Conservation (phyloP, 2,113 vertebrate genomes). For the Brachyhypopomus gauderio region DNA sequence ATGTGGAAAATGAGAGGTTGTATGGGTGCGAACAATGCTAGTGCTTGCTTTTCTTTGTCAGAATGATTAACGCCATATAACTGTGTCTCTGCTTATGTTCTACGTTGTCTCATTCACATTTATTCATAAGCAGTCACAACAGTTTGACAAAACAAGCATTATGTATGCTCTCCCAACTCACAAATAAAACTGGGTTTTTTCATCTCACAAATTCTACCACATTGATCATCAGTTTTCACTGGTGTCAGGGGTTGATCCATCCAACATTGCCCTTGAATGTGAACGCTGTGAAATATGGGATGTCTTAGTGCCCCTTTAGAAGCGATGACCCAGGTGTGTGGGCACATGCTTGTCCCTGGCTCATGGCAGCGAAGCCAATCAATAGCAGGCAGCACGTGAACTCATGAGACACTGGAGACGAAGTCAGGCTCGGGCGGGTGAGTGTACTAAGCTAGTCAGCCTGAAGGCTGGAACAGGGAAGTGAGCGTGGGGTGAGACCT, state of each 20-base stretch:
- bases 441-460: background rate
- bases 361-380: background rate
- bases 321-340: background rate
- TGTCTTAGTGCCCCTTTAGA: background rate
- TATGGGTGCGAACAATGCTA: background rate
- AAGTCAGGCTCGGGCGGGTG: background rate
- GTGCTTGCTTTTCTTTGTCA: slow-evolving; percentile 19
- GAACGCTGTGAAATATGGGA: background rate
- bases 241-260: background rate
- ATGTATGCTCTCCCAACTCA: slow-evolving; percentile 1
- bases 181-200: background rate
- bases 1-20: slow-evolving; percentile 37
- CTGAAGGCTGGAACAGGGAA: background rate
- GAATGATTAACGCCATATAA: slow-evolving; percentile 22
- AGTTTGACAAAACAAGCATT: slow-evolving; percentile 21
- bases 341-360: background rate
- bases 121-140: slow-evolving; percentile 35
- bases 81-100: slow-evolving; percentile 20
- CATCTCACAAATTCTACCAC: background rate
- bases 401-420: background rate
- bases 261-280: background rate
- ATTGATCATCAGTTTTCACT: background rate
- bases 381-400: background rate
- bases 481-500: background rate
- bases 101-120: slow-evolving; percentile 21